phyloP scores from a whole-genome alignment of 2,113 vertebrate species.

The Crotophaga sulcirostris region DNA sequence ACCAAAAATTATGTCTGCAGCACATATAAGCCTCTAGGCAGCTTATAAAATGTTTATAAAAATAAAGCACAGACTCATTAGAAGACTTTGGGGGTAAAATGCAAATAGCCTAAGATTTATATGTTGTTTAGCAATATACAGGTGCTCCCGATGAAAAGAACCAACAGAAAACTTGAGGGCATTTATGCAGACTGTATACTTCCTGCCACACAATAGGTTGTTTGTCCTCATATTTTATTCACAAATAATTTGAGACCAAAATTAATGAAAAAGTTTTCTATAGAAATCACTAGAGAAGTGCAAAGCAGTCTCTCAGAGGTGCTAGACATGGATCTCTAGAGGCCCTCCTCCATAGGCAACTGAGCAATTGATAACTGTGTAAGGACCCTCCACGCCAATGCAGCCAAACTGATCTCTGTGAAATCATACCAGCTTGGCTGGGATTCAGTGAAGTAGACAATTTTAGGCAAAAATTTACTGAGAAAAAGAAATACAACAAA shows the following conservation, averaged over 20 bases:
- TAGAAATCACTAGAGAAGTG: background rate
- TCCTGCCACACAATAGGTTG: background rate
- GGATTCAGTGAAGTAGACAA: background rate
- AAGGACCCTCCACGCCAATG: background rate
- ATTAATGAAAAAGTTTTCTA: background rate
- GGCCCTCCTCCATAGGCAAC: background rate
- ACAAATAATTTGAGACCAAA: background rate
- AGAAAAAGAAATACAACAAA: background rate
- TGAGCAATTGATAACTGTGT: background rate
- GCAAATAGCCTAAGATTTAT: constrained; percentile 32
- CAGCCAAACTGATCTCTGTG: background rate
- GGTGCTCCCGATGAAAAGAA: constrained; percentile 8
- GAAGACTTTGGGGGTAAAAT: constrained; percentile 26
- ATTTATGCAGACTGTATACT: background rate
- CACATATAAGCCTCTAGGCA: background rate
- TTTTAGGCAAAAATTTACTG: background rate
- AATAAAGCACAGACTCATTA: constrained; percentile 36
- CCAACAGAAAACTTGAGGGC: constrained; percentile 33
- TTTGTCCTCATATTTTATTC: constrained; percentile 31
- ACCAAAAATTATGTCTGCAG: constrained; percentile 5
- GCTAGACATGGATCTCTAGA: background rate
- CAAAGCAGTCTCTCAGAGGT: background rate
- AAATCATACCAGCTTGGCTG: background rate
- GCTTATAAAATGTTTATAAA: constrained; percentile 43
- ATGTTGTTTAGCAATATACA: constrained; percentile 15